These are phyloP conservation scores for Neosilurus mollespiculum DNA, from an alignment of 2,797 vertebrate genomes.

Conservation along the genomic window DNA sequence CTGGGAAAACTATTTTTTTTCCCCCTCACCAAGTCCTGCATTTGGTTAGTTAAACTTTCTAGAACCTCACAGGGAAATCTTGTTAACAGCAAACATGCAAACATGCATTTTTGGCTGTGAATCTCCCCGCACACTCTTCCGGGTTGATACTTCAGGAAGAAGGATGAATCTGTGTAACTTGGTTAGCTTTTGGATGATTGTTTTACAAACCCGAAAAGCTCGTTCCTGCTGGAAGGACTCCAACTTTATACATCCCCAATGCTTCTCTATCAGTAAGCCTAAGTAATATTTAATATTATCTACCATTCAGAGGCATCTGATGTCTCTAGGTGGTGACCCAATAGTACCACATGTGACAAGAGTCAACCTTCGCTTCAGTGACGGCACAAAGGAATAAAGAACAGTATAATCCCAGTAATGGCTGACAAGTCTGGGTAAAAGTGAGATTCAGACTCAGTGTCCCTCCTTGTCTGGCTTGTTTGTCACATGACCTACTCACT, in stretches of 20 bases:
- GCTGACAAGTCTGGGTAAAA: too few relatives aligned
- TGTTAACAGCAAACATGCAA: not conserved
- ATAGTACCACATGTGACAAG: too few relatives aligned
- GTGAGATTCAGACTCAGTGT: too few relatives aligned
- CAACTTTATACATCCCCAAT: not conserved
- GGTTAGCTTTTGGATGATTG: not conserved
- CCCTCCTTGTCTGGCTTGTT: too few relatives aligned
- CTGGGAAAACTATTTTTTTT: too few relatives aligned
- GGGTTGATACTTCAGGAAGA: not conserved
- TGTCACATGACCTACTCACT: too few relatives aligned
- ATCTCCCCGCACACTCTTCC: not conserved
- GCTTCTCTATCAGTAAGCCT: not conserved
- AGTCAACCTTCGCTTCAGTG: too few relatives aligned
- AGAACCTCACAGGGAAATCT: not conserved
- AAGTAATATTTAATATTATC: not conserved
- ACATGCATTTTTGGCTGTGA: not conserved
- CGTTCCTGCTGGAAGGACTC: not conserved
- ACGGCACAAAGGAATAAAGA: too few relatives aligned
- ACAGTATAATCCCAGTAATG: too few relatives aligned
- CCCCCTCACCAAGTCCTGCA: too few relatives aligned
- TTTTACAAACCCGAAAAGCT: not conserved
- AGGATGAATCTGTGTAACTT: not conserved
- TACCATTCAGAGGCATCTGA: not conserved
- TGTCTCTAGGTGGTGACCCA: too few relatives aligned
- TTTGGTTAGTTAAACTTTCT: not conserved